Base-by-base conservation (phyloP, 2,797 vertebrate genomes). In the Phrynocephalus guinanensis region DNA sequence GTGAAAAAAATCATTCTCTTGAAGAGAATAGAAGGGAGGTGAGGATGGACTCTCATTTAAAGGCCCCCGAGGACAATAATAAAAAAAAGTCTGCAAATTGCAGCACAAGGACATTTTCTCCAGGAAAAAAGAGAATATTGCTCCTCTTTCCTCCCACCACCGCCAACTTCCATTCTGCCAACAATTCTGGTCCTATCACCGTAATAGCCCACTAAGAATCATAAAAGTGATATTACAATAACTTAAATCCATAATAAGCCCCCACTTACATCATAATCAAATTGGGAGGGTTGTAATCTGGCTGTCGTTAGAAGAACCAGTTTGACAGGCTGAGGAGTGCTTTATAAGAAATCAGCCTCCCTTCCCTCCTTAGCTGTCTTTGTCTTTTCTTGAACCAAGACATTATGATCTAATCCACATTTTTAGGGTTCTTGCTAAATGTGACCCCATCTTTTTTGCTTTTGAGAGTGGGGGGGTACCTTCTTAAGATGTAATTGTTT, bases 221-320 rank as follows among this genome's bases (percentile, higher is more conserved):
- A 82, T n/a, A 91, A 88, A 92, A 88, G 28, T 90, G 86, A 85
- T 87, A 87, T 33, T 79, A 92, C 87, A 90, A 87, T 86, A 93
- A 93, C 84, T 85, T 82, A 94, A 93, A 92, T 91, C 89, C 85
- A 90, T 90, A 90, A 86, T 89, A 93, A 93, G 88, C 44, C 33
- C 56, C 44, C 24, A 82, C 79, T 93, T 92, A 90, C 88, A 90
- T 87, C 88, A 90, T 91, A 90, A 91, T 88, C 86, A 87, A 90
- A 93, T 88, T 92, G 87, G 73, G 85, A 56, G 78, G 90, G 88
- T 86, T 91, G 84, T 86, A 92, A 92, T 84, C 60, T 79, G 72
- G 22, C 38, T 89, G 92, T 79, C 70, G 90, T 85, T 79, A 90
- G 92, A 95, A 94, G 92, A 95, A 94, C 91, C 90, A 92, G 92